phyloP scores from a whole-genome alignment of 2,888 invertebrate genomes.

The Chrysomela aeneicollis region DNA sequence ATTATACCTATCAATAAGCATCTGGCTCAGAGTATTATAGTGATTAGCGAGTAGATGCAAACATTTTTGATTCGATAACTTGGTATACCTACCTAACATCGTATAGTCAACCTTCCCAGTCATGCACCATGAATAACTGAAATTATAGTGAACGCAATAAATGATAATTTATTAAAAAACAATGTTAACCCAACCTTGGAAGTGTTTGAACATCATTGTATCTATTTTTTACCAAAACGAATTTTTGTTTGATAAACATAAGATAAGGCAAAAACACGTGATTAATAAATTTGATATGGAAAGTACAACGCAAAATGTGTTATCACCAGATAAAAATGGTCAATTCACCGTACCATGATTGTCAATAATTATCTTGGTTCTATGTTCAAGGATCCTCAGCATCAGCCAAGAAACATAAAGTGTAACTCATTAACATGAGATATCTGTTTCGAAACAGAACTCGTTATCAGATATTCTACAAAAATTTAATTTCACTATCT shows the following conservation, averaged over 20 bases:
- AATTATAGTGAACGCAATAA: background rate
- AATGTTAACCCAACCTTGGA: constrained; percentile 6
- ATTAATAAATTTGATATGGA: constrained; percentile 19
- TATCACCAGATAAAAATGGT: constrained; percentile 26
- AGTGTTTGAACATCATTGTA: constrained; percentile 3
- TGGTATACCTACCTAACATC: background rate
- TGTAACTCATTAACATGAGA: too few species aligned
- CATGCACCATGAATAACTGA: background rate
- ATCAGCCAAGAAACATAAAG: too few species aligned
- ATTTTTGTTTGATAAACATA: constrained; percentile 6
- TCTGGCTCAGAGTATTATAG: too few species aligned
- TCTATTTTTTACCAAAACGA: background rate
- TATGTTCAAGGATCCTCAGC: too few species aligned
- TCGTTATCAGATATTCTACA: too few species aligned
- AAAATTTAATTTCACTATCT: too few species aligned
- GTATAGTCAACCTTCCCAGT: background rate
- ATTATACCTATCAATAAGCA: too few species aligned
- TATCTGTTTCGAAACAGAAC: too few species aligned
- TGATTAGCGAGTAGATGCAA: too few species aligned
- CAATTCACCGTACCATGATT: background rate
- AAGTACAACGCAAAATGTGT: constrained; percentile 29
- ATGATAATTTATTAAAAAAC: constrained; percentile 1
- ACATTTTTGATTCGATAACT: too few species aligned
- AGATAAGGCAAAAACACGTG: background rate
- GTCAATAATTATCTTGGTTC: background rate